A percentile compares a stretch with the other conserved stretches of the same genome.
phyloP scores from a whole-genome alignment of 2,797 vertebrate species.

The Takifugu rubripes region DNA sequence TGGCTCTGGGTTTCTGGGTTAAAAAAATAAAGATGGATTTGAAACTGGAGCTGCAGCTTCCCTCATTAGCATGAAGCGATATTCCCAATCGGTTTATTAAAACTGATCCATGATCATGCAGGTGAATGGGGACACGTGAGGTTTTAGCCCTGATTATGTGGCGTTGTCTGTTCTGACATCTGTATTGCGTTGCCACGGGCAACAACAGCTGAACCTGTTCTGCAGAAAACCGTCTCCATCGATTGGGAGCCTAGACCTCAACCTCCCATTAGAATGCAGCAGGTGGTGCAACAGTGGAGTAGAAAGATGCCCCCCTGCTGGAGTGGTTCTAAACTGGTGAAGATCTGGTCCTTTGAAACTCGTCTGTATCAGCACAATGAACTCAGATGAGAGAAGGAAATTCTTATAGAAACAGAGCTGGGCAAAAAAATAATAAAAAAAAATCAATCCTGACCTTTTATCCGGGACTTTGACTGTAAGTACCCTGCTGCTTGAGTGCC shows the following conservation, averaged over 20 bases:
- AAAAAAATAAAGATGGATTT: too few relatives aligned
- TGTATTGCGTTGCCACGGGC: too few relatives aligned
- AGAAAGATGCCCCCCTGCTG: slow-evolving; percentile 31
- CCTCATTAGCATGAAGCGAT: background rate
- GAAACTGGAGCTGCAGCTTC: too few relatives aligned
- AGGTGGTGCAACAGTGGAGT: slow-evolving; percentile 13
- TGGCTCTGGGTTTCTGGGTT: too few relatives aligned
- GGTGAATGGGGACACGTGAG: too few relatives aligned
- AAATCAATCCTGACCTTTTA: slow-evolving; percentile 73
- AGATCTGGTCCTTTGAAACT: slow-evolving; percentile 39
- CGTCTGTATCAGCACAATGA: slow-evolving; percentile 31
- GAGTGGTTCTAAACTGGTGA: slow-evolving; percentile 16
- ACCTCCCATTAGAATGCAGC: slow-evolving; percentile 67
- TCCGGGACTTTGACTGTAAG: slow-evolving; percentile 58
- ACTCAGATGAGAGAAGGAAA: slow-evolving; percentile 32
- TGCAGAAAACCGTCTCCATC: slow-evolving; percentile 25
- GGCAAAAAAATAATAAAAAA: background rate
- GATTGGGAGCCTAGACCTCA: slow-evolving; percentile 36
- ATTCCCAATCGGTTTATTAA: background rate
- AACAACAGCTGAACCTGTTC: slow-evolving; percentile 1
- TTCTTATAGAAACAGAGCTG: slow-evolving; percentile 33
- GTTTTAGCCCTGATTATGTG: too few relatives aligned
- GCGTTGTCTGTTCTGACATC: too few relatives aligned
- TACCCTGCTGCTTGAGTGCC: slow-evolving; percentile 71
- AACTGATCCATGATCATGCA: too few relatives aligned